A percentile compares a stretch with the other conserved stretches of the same genome.
These are phyloP conservation scores for Hystrix brachyura DNA, from an alignment of 2,113 vertebrate genomes.

Conservation along the genomic window DNA sequence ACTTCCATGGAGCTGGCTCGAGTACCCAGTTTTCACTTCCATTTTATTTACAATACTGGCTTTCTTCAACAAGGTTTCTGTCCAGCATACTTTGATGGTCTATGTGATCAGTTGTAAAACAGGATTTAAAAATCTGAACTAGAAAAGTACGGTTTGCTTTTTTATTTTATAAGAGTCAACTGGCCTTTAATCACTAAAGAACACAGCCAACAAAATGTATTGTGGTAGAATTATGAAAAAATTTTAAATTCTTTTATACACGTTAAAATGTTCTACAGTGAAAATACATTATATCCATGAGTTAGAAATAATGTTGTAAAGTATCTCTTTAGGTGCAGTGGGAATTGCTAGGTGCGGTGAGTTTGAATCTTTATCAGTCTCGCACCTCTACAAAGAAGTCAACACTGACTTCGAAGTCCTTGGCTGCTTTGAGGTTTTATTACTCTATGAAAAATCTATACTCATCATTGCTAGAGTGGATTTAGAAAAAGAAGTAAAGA, in stretches of 20 bases:
- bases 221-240: not conserved
- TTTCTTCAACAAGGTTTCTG: not conserved
- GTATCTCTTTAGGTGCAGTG: not conserved
- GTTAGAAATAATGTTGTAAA: not conserved
- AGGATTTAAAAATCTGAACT: conserved; percentile 42
- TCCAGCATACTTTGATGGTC: not conserved
- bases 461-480: not conserved
- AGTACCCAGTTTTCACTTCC: conserved; percentile 23
- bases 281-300: not conserved
- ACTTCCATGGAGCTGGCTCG: not conserved
- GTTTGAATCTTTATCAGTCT: rapidly evolving
- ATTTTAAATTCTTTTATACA: not conserved
- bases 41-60: not conserved
- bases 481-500: not conserved
- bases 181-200: not conserved
- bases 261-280: not conserved
- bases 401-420: not conserved
- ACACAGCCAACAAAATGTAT: not conserved
- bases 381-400: not conserved
- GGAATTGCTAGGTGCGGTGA: not conserved
- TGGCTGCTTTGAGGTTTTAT: not conserved
- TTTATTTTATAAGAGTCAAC: conserved; percentile 14
- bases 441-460: not conserved
- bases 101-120: not conserved
- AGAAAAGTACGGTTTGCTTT: not conserved